phyloP scores from a whole-genome alignment of 1,140 invertebrate species.

The Anastrepha ludens region DNA sequence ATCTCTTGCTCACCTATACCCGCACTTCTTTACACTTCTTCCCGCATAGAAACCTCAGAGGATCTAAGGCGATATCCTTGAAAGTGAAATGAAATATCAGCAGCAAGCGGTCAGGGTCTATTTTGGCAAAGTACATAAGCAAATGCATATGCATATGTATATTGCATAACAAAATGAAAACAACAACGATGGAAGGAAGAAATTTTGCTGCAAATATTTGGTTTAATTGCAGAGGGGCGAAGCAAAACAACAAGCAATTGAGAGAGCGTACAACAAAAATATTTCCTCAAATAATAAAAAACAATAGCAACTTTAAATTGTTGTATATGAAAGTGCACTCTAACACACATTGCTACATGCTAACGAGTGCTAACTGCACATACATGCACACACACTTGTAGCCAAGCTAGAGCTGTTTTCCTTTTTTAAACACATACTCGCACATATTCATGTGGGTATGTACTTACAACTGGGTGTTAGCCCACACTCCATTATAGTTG shows the following conservation, averaged over 20 bases:
- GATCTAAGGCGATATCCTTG: slow-evolving; percentile 46
- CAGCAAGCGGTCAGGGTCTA: slow-evolving; percentile 18
- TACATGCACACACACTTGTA: not conserved
- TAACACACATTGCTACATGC: not conserved
- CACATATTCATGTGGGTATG: too few species aligned
- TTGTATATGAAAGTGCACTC: not conserved
- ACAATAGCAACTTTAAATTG: slow-evolving; percentile 3
- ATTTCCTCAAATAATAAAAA: not conserved
- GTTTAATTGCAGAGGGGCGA: slow-evolving; percentile 11
- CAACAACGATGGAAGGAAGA: not conserved
- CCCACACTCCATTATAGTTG: too few species aligned
- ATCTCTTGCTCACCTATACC: too few species aligned
- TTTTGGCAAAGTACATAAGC: not conserved
- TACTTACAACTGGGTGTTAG: too few species aligned
- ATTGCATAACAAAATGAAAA: not conserved
- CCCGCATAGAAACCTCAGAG: not conserved
- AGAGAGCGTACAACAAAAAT: not conserved
- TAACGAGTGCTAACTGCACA: not conserved
- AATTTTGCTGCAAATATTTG: not conserved
- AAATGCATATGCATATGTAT: not conserved
- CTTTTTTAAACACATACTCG: not conserved
- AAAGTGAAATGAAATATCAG: slow-evolving; percentile 50
- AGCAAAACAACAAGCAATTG: not conserved
- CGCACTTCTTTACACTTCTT: too few species aligned
- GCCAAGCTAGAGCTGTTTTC: not conserved